A percentile compares a stretch with the other conserved stretches of the same genome.
Evolutionary conservation across 2,888 invertebrate species (phyloP).

Genomic region (Orchestes rusci): DNA sequence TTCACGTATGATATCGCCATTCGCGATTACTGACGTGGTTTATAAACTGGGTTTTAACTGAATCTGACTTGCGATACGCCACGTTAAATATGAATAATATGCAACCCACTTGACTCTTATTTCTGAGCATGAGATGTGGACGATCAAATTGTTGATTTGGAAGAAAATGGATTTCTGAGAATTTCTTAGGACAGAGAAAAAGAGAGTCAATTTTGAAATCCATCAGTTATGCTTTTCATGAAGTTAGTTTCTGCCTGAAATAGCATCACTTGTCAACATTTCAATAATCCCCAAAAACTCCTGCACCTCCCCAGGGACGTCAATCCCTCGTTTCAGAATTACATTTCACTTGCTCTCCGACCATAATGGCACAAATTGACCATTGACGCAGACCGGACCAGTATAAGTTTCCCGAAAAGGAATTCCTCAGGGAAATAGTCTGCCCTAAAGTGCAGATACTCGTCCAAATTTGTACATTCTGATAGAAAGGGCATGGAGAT

Average conservation of each 20-base stretch:
- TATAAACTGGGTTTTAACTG: no score
- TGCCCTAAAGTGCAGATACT: slow-evolving; percentile 14
- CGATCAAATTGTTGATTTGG: no score
- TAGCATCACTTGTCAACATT: slow-evolving; percentile 17
- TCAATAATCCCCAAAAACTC: slow-evolving; percentile 13
- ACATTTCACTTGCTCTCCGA: slow-evolving; percentile 16
- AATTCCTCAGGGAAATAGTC: slow-evolving; percentile 14
- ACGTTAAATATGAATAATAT: no score
- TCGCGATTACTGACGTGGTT: no score
- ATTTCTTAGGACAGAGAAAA: no score
- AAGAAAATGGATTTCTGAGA: no score
- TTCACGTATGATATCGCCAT: no score
- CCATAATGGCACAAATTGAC: slow-evolving; percentile 24
- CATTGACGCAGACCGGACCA: slow-evolving; percentile 21
- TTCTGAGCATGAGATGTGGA: no score
- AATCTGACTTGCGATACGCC: no score
- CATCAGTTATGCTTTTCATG: neutral
- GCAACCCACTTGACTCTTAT: no score
- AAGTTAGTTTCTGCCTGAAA: no score
- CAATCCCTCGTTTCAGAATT: slow-evolving; percentile 16
- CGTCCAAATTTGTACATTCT: slow-evolving; percentile 12
- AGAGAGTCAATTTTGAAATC: neutral
- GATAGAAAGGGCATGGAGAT: no score
- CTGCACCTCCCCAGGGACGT: slow-evolving; percentile 6
- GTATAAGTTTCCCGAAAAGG: slow-evolving; percentile 17